A percentile compares a stretch with the other conserved stretches of the same genome.
Conservation (phyloP, 1,140 invertebrate species). For the Rhopalosiphum maidis region DNA sequence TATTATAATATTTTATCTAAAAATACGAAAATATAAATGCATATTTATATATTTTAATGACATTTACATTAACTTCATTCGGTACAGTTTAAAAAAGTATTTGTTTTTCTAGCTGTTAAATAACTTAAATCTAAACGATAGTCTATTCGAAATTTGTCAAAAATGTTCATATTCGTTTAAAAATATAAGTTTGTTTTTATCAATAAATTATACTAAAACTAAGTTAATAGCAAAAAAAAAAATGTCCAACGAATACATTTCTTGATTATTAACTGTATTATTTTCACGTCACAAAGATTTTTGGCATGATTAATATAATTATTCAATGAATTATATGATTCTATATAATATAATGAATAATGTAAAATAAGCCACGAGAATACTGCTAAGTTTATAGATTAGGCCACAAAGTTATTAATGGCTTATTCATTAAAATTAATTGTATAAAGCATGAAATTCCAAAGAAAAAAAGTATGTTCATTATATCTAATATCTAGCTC, state of each 20-base stretch:
- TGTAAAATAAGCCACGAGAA: not conserved
- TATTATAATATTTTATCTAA: not conserved
- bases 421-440: constrained; percentile 19
- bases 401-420: constrained; percentile 17
- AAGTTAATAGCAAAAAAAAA: not conserved
- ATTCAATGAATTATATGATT: constrained; percentile 12
- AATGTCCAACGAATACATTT: not conserved
- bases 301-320: constrained; percentile 3
- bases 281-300: not conserved
- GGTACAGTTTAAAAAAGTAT: not conserved
- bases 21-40: not conserved
- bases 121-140: not conserved
- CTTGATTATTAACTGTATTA: not conserved
- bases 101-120: not conserved
- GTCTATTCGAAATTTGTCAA: not conserved
- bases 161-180: not conserved
- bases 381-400: constrained; percentile 25
- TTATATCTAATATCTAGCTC: constrained; percentile 32
- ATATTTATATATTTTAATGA: not conserved
- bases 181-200: not conserved
- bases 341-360: constrained; percentile 11
- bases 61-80: not conserved
- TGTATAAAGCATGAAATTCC: not conserved
- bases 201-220: not conserved
- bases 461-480: constrained; percentile 4